Evolutionary conservation across 2,888 invertebrate genomes (phyloP).

Genomic region (Ophion costatus): DNA sequence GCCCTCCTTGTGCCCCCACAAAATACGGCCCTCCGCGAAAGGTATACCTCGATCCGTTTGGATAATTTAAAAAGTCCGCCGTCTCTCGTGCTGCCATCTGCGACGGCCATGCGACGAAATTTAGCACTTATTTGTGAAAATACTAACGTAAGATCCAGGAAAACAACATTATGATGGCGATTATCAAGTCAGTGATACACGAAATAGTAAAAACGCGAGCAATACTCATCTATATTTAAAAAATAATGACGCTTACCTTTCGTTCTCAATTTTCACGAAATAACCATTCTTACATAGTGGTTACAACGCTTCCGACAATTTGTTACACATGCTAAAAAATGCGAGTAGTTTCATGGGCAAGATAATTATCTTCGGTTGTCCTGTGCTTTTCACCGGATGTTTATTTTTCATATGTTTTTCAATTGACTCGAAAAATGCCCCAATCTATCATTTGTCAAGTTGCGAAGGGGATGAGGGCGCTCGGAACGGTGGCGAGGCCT

Average conservation of each 20-base stretch:
- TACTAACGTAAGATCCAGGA: neutral
- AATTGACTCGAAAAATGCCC: neutral
- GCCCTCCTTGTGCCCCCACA: no score
- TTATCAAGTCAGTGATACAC: neutral
- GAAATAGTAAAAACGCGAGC: neutral
- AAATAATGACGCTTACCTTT: no score
- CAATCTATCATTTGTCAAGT: neutral
- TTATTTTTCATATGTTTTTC: neutral
- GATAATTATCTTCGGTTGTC: neutral
- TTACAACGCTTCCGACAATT: no score
- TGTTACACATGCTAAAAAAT: neutral
- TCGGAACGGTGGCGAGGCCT: slow-evolving; percentile 9
- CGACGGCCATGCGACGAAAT: neutral
- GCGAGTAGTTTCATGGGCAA: neutral
- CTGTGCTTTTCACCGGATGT: neutral
- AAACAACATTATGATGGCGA: neutral
- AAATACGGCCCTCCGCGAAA: no score
- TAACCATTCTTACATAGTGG: no score
- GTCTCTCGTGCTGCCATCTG: neutral
- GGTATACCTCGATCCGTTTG: no score
- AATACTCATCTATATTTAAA: neutral
- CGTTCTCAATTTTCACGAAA: no score
- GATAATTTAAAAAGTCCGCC: neutral
- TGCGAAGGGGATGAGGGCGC: neutral
- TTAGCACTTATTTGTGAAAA: neutral